Base-by-base conservation (phyloP, 1,140 invertebrate species). In the Philopotamus ludificatus region DNA sequence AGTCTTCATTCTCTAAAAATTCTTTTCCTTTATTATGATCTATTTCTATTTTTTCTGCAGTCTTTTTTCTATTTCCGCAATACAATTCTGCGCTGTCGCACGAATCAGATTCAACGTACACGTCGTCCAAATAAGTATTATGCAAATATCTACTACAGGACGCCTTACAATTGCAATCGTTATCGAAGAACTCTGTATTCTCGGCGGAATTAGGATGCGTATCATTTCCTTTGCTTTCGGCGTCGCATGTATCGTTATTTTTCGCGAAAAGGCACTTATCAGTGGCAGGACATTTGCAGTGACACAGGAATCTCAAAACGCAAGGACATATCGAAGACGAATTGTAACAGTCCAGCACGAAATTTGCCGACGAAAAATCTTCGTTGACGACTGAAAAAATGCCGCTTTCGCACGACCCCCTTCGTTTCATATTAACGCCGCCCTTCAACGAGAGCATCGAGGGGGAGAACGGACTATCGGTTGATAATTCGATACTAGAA, bases 391-490 rank as follows among this genome's bases (percentile, higher is more conserved):
- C 91, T 22, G 90, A 93, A 80, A 91, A 94, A 71, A 94, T 93
- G 1, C 92, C 92, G 25, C 89, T 92, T 75, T 94, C 92, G 71
- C 91, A 93, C 7, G 91, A 93, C n/a, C 90, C 91, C 28, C 91
- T 81, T 9, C 91, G 80, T 45, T 84, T 80, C 1, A 87, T 77
- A 10, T 76, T 76, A 26, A 76, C 76, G 0, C 79, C 72, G 60
- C 50, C 57, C 28, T 65, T 68, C 21, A 75, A 66, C 63, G 72
- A 45, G 34, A 70, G 34, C 21, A 67, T 18, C 1, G 63, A 67
- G 15, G 67, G 73, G 25, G 64, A 58, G 3, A 68, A 66, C 7
- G 71, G 63, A 51, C 65, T 53, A 53, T 76, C 73, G 39, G 68
- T 54, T 1, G 72, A 74, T 16, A 79, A 63, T 59, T 78, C 76